phyloP scores from a whole-genome alignment of 2,888 invertebrate species.

The Drosophila dives region DNA sequence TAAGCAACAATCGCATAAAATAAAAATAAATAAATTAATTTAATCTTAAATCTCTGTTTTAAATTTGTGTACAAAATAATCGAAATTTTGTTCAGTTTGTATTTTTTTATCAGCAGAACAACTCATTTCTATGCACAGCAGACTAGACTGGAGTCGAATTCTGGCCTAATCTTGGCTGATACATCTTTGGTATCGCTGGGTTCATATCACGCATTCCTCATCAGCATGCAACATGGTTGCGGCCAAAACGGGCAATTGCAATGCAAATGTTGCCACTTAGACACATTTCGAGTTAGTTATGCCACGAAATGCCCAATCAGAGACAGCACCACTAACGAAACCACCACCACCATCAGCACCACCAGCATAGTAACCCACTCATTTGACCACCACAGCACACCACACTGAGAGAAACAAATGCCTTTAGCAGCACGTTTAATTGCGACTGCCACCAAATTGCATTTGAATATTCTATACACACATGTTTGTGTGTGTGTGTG shows the following conservation, averaged over 20 bases:
- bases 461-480: constrained; percentile 34
- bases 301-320: constrained; percentile 77
- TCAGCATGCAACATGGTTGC: constrained; percentile 52
- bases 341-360: constrained; percentile 10
- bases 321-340: constrained; percentile 35
- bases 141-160: constrained; percentile 6
- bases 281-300: constrained; percentile 80
- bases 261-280: constrained; percentile 74
- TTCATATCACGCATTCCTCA: constrained; percentile 68
- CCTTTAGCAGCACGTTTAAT: constrained; percentile 67
- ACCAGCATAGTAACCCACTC: constrained; percentile 38
- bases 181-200: constrained; percentile 46
- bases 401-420: constrained; percentile 35
- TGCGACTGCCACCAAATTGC: constrained; percentile 63
- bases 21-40: background rate
- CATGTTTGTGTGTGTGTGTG: constrained; percentile 20
- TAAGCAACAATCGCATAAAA: background rate
- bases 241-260: constrained; percentile 62
- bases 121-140: constrained; percentile 9
- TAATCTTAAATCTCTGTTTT: background rate
- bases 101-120: constrained; percentile 3
- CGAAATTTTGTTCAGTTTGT: background rate
- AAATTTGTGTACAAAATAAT: background rate
- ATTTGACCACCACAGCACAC: constrained; percentile 23
- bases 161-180: constrained; percentile 9